Conservation (phyloP, 2,888 invertebrate species). For the Drosophila monieri region DNA sequence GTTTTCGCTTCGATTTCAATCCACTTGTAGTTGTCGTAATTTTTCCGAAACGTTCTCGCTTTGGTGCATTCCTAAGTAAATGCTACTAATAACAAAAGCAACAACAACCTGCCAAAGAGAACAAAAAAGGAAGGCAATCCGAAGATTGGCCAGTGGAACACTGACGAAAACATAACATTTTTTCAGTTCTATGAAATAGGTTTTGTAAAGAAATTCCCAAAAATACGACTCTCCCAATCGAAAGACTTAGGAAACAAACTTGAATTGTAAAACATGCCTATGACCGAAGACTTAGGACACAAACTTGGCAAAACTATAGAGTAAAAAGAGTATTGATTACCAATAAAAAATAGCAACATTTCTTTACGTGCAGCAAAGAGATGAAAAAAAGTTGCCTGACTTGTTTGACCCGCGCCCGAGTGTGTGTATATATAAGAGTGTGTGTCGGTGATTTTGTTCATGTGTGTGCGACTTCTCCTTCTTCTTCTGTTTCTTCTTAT, state of each 20-base stretch:
- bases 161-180: background rate
- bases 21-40: slow-evolving; percentile 66
- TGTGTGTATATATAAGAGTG: slow-evolving; percentile 11
- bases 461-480: slow-evolving; percentile 47
- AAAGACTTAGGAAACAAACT: slow-evolving; percentile 3
- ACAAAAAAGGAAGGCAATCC: slow-evolving; percentile 74
- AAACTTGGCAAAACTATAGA: background rate
- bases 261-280: background rate
- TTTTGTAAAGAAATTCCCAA: background rate
- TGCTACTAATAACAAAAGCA: slow-evolving; percentile 78
- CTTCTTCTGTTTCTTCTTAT: slow-evolving; percentile 30
- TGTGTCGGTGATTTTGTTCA: slow-evolving; percentile 12
- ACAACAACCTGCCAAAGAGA: slow-evolving; percentile 47
- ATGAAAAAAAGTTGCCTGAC: slow-evolving; percentile 81
- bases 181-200: background rate
- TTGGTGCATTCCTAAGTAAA: slow-evolving; percentile 80
- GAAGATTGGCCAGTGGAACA: slow-evolving; percentile 62
- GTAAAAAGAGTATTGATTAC: background rate
- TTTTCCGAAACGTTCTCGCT: slow-evolving; percentile 77
- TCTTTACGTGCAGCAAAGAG: slow-evolving; percentile 59
- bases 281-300: background rate
- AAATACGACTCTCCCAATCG: background rate
- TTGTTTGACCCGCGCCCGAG: slow-evolving; percentile 68
- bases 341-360: background rate
- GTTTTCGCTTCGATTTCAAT: slow-evolving; percentile 66